phyloP scores from a whole-genome alignment of 2,797 vertebrate genomes.

The Gallinago solitaria region DNA sequence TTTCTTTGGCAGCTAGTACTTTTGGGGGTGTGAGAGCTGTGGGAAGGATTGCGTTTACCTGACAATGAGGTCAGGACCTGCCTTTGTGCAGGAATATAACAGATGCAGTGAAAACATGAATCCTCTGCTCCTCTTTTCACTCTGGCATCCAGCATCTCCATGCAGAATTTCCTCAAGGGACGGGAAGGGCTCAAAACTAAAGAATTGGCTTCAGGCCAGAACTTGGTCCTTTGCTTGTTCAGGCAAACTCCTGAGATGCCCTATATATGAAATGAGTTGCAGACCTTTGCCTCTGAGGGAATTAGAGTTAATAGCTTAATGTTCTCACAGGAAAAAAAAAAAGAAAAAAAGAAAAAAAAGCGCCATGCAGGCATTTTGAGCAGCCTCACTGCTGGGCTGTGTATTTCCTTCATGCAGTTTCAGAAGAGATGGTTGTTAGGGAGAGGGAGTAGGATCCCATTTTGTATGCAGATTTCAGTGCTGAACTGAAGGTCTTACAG shows the following conservation, averaged over 20 bases:
- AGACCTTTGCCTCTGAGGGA: background rate
- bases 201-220: constrained; percentile 13
- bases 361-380: constrained; percentile 14
- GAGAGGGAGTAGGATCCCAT: background rate
- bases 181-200: background rate
- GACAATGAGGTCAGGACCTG: background rate
- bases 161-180: constrained; percentile 14
- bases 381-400: background rate
- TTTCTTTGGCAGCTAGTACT: background rate
- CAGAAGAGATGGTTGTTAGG: constrained; percentile 30
- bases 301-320: constrained; percentile 45
- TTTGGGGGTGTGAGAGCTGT: background rate
- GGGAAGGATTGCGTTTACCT: background rate
- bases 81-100: background rate
- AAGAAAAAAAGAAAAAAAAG: background rate
- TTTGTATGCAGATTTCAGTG: constrained; percentile 22
- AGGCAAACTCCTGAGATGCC: constrained; percentile 15
- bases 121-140: background rate
- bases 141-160: background rate
- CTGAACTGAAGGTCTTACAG: background rate
- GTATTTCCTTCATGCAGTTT: background rate
- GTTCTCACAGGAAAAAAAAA: background rate
- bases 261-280: constrained; percentile 29
- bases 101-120: background rate
- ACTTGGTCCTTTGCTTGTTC: background rate